Evolutionary conservation across 2,113 vertebrate genomes (phyloP), one percentile per base, ranked within the genome.

Genomic region (Microcebus jonahi): DNA sequence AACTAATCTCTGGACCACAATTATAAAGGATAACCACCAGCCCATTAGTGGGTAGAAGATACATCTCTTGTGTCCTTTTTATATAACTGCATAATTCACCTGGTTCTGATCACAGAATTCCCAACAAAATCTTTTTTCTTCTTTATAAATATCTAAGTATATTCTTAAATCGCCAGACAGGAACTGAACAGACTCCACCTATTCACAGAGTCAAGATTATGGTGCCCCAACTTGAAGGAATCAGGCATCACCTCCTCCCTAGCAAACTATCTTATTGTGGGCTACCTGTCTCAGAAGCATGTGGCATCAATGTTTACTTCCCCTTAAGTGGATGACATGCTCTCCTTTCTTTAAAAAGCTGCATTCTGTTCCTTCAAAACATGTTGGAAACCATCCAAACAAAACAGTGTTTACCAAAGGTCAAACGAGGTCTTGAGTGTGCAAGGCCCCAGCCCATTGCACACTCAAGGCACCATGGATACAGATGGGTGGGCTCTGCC

Each of bases 391-490:
- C 8, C 45, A 88, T 48, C 79, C 17, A 95, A 73, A 93, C 6
- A 42, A 83, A 88, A 86, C 18, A 76, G 45, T 94, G 11, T 34
- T 83, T 50, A 67, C 20, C 59, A 50, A 86, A 79, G 21, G 21
- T 53, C 85, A 68, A 71, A 25, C 5, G 48, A 42, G 4, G 23
- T 59, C 42, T 55, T 87, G n/a, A 12, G 61, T 63, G 61, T 29
- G 27, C 25, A 63, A 63, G 61, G 12, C 2, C 36, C 6, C 63
- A n/a, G 15, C 6, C n/a, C 15, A 14, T 6, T 18, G 1, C 1
- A 2, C 20, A 8, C 21, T 36, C 39, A 18, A 20, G 36, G 31
- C 17, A 36, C 57, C 21, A 15, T 84, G 55, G 3, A 55, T 15
- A 13, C 18, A 82, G 29, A 14, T 3, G 3, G 1, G 31, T 2